Evolutionary conservation across 2,113 vertebrate genomes (phyloP), one percentile per base, ranked within the genome.

Genomic region (Balaeniceps rex): DNA sequence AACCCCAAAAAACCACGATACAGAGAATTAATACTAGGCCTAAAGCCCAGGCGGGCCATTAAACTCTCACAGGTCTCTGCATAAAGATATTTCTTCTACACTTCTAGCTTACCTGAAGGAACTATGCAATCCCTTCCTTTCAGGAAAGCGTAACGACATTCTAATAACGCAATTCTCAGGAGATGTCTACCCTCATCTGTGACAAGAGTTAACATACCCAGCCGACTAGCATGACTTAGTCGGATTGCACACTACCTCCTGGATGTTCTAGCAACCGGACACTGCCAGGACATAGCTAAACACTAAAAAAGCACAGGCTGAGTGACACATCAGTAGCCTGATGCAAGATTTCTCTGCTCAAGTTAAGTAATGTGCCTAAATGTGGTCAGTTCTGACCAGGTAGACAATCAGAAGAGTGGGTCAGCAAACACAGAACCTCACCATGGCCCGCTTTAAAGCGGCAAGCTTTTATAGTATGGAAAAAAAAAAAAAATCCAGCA

Each of bases 341-440:
- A 25, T 7, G 47, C 58, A 38, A 42, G 2, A 8, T 1, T 44
- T 4, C 80, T 52, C 29, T 31, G 44, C 54, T 40, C 28, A 26
- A 11, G 58, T 2, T 6, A 14, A 66, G 65, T 64, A n/a, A 7
- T 2, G 1, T 2, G 44, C n/a, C 24, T 21, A 22, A 52, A 29
- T 0, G 0, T 0, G 1, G 80, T 8, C 55, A n/a, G 3, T 55
- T 46, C 64, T 31, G 71, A 34, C 19, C 36, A 25, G 42, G 34
- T 1, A 47, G 65, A 14, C 40, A 54, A 60, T 3, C 15, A 28
- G 46, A 17, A 22, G 42, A 33, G 22, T 1, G 0, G 7, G 15
- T 19, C 40, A 51, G 68, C n/a, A 75, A 61, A 26, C 4, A 49
- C 26, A 57, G 36, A n/a, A 34, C 19, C 26, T 52, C 55, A 33